Percentiles rank a stretch among this genome's conserved stretches.
These are phyloP conservation scores for Ornithorhynchus anatinus DNA, from an alignment of 2,113 vertebrate species.

Conservation along the genomic window DNA sequence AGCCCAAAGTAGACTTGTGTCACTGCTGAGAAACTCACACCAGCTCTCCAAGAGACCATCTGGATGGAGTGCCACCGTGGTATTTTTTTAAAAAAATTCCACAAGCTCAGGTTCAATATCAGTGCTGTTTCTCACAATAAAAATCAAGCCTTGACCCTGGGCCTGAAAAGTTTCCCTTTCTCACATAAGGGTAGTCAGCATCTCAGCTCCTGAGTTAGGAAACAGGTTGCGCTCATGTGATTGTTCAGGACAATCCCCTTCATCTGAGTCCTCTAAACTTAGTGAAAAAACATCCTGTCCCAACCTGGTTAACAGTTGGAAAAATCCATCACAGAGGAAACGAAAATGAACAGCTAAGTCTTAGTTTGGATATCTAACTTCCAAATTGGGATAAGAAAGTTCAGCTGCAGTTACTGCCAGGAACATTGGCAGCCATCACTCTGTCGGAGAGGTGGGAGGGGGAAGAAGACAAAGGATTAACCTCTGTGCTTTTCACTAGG, in stretches of 20 bases:
- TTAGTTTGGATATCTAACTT: not conserved
- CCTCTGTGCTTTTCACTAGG: not conserved
- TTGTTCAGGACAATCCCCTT: not conserved
- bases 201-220: no score
- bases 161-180: no score
- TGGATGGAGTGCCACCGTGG: no score
- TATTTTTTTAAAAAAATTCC: no score
- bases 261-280: not conserved
- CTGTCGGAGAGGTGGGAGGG: not conserved
- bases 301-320: constrained; percentile 8
- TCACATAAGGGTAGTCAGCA: no score
- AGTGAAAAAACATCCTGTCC: constrained; percentile 1
- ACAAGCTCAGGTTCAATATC: no score
- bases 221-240: no score
- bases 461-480: not conserved
- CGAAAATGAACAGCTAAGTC: constrained; percentile 9
- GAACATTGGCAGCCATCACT: constrained; percentile 8
- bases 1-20: not conserved
- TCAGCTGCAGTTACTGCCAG: not conserved
- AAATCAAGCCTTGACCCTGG: no score
- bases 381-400: not conserved
- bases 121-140: no score
- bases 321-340: constrained; percentile 13
- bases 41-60: not conserved
- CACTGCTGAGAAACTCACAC: not conserved